Evolutionary conservation across 2,888 invertebrate genomes (phyloP), one percentile per base, ranked within the genome.

Genomic region (Neocrepidodera transversa): DNA sequence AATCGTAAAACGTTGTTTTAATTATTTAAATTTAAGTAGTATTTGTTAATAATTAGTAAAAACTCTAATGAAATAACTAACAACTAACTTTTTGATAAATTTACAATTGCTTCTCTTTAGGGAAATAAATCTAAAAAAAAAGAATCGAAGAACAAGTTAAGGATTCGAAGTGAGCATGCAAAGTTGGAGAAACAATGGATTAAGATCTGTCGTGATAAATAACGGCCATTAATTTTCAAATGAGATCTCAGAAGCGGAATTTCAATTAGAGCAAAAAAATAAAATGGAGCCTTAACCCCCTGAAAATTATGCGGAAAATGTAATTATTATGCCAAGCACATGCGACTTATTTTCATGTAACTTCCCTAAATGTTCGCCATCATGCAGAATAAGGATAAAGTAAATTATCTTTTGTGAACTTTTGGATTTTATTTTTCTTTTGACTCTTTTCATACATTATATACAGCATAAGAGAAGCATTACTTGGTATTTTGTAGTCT

Each of bases 271-370:
- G 20, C 26, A 43, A 43, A 40, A 43, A 43, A 43, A 13, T 13
- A 38, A 18, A 18, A 2, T 13, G 45, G n/a, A 11, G 10, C 20
- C 14, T 45, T n/a, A n/a, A 8, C 16, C 45, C 17, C 26, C 17
- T 40, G 43, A 50, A 60, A 64, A 63, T 66, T 64, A 62, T 56
- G 57, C 60, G 48, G 58, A 60, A 58, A 62, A 59, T 57, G 63
- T 62, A 64, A 65, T 68, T 65, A 64, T 63, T 58, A 68, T 65
- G 66, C 67, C 62, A 61, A 68, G 63, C 65, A 64, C 67, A 66
- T 64, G 55, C 51, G 61, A 63, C 64, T 65, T 63, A 67, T 64
- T 65, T 60, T 59, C 58, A 57, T 53, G 60, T 62, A 64, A 65
- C 59, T 59, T 62, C 57, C 54, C 57, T 66, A 57, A 65, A 63